phyloP scores from a whole-genome alignment of 2,113 vertebrate genomes.

The Psettodes erumei region DNA sequence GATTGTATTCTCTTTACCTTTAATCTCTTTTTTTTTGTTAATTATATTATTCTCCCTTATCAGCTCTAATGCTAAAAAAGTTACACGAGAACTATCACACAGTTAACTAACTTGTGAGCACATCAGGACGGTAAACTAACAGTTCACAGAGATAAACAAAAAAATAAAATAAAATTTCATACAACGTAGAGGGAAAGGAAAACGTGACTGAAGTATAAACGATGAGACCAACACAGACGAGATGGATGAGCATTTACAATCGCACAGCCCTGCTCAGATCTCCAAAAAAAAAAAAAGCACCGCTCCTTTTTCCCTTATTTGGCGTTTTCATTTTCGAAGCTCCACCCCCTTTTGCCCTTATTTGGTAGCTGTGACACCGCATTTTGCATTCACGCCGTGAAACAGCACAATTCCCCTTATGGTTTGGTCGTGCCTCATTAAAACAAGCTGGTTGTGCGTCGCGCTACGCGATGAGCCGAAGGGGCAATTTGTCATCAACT shows the following conservation, averaged over 20 bases:
- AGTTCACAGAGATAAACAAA: constrained; percentile 73
- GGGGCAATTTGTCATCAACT: neutral
- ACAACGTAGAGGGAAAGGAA: constrained; percentile 28
- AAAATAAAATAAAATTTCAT: constrained; percentile 15
- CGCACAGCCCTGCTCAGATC: constrained; percentile 59
- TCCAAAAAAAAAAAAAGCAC: constrained; percentile 23
- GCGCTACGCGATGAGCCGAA: neutral
- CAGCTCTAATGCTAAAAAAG: constrained; percentile 82
- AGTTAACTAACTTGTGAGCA: constrained; percentile 79
- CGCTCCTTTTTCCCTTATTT: constrained; percentile 41
- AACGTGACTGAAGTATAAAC: constrained; percentile 47
- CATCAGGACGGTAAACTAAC: constrained; percentile 78
- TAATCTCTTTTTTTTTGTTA: constrained; percentile 63
- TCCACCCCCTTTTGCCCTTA: constrained; percentile 32
- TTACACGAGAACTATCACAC: constrained; percentile 82
- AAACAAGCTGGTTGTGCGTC: neutral
- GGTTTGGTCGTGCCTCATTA: neutral
- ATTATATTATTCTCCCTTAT: constrained; percentile 78
- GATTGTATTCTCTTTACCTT: constrained; percentile 75
- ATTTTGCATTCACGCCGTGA: too few species aligned
- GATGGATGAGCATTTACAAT: constrained; percentile 71
- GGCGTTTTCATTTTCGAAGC: constrained; percentile 12
- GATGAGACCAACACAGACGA: constrained; percentile 52
- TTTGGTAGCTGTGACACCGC: too few species aligned
- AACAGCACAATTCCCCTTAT: neutral